Conservation (phyloP, 2,113 vertebrate genomes). For the Ophiodon elongatus region DNA sequence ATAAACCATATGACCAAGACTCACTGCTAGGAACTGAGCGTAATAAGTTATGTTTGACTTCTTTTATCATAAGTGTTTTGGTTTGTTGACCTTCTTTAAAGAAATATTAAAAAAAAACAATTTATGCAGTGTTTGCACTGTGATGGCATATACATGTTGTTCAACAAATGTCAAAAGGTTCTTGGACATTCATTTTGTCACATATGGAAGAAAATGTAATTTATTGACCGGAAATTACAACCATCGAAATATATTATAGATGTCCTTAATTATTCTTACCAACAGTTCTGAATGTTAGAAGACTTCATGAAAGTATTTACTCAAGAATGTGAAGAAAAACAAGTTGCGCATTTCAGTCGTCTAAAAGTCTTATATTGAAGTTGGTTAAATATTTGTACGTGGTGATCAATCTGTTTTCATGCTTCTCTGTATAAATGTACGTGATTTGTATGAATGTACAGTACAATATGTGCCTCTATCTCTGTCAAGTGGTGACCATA, state of each 20-base stretch:
- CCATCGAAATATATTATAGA: not conserved
- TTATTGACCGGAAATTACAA: not conserved
- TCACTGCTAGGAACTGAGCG: not conserved
- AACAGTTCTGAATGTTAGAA: constrained; percentile 69
- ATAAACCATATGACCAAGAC: not conserved
- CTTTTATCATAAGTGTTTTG: not conserved
- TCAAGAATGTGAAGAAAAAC: constrained; percentile 68
- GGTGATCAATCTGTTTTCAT: constrained; percentile 19
- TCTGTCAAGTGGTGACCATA: constrained; percentile 36
- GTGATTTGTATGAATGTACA: constrained; percentile 66
- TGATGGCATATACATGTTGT: not conserved
- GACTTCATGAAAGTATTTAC: constrained; percentile 77
- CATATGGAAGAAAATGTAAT: not conserved
- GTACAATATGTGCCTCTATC: constrained; percentile 64
- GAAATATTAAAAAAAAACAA: not conserved
- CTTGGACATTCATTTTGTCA: not conserved
- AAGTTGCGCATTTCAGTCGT: constrained; percentile 35
- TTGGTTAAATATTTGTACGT: constrained; percentile 26
- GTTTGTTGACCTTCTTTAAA: not conserved
- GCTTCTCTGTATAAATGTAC: constrained; percentile 43
- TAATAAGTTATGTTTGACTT: not conserved
- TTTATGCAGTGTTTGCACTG: not conserved
- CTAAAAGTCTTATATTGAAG: not conserved
- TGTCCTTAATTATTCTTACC: constrained; percentile 23
- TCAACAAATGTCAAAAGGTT: constrained; percentile 1